Evolutionary conservation across 2,888 invertebrate species (phyloP).

Genomic region (Leucoptera coffeella): DNA sequence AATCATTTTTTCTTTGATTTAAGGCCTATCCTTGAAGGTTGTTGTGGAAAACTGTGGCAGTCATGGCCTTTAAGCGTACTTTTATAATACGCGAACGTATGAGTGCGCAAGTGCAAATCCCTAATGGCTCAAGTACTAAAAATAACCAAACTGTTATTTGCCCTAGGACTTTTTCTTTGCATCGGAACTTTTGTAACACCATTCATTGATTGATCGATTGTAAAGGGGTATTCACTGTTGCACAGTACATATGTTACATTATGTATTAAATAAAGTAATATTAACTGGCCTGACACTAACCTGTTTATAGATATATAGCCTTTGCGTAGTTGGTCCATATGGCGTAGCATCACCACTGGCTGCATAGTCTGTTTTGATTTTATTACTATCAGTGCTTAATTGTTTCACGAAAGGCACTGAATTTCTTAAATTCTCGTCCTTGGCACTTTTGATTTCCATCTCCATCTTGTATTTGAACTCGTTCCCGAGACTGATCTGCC

Average conservation of each 20-base stretch:
- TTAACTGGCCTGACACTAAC: slow-evolving; percentile 20
- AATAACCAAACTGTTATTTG: no score
- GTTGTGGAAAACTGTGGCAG: no score
- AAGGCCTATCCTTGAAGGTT: no score
- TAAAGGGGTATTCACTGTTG: slow-evolving; percentile 1
- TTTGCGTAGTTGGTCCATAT: slow-evolving; percentile 51
- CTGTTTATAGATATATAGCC: slow-evolving; percentile 38
- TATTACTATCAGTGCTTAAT: slow-evolving; percentile 51
- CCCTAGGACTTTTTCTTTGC: no score
- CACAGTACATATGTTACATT: no score
- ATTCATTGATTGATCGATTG: not conserved
- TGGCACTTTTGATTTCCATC: slow-evolving; percentile 57
- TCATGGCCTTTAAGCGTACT: no score
- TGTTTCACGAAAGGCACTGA: slow-evolving; percentile 58
- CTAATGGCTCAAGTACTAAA: no score
- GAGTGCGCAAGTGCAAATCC: no score
- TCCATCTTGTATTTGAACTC: slow-evolving; percentile 57
- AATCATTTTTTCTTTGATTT: no score
- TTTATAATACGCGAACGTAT: no score
- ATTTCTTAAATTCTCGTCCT: slow-evolving; percentile 52
- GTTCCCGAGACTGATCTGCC: slow-evolving; percentile 58
- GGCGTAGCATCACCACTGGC: slow-evolving; percentile 34
- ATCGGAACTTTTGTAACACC: slow-evolving; percentile 1
- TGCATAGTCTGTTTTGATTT: slow-evolving; percentile 42
- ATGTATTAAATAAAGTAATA: no score